Evolutionary conservation across 2,797 vertebrate genomes (phyloP), one percentile per base, ranked within the genome.

Genomic region (Myiotriccus ornatus): DNA sequence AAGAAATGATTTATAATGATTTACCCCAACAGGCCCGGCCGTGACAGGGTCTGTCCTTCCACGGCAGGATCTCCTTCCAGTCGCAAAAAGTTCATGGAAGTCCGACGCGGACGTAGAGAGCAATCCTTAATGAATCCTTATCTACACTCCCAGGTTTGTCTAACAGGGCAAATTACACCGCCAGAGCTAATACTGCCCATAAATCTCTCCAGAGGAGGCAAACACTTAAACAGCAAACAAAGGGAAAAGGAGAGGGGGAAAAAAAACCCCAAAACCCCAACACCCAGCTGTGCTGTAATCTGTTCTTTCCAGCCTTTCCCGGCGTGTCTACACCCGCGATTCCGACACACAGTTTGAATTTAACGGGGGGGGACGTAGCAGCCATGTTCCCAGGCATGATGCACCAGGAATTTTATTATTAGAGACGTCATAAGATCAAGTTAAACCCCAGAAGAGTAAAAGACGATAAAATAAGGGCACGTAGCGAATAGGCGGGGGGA

Each of bases 401-500:
- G 63, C 79, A 83, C 64, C 75, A 10, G 4, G 14, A 63, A 43
- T 30, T 7, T 5, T 2, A 12, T 7, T 34, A 50, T 34, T 52
- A 24, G 62, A 68, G 50, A 8, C 50, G 27, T 4, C 8, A 0
- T 0, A 17, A 28, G 3, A 8, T 3, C 7, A 12, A 70, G 17
- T 14, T 14, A 56, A n/a, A 52, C 3, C 2, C 0, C 0, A 1
- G 11, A 47, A 41, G 57, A 32, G 6, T 3, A 4, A 43, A 53
- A 24, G 3, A 27, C 1, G 0, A 7, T 34, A 23, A 65, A 68
- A 78, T 2, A 20, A 0, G 2, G 12, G 3, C 3, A 9, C 0
- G 4, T 0, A 27, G 8, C 0, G 3, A 69, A 49, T 39, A n/a
- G n/a, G n/a, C n/a, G n/a, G 14, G 14, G 14, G 39, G 39, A 14